These are phyloP conservation scores for Diplosoma virens DNA, from an alignment of 23 tunicate genomes.

Conservation along the genomic window DNA sequence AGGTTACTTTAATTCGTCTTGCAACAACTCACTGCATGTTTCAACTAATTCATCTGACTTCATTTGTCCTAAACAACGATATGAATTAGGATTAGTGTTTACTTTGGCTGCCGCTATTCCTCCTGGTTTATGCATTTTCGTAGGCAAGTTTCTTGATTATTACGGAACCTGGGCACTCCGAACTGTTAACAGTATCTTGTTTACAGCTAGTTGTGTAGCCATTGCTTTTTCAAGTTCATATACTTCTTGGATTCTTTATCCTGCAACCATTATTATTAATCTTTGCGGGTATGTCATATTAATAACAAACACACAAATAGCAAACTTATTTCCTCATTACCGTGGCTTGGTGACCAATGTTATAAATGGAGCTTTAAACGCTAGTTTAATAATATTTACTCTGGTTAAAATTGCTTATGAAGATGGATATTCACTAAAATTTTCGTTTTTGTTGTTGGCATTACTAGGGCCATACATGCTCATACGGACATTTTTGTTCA, in stretches of 20 bases:
- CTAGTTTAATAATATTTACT: not conserved
- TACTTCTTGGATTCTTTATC: not conserved
- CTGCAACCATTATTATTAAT: not conserved
- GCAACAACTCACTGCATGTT: not conserved
- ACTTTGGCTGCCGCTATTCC: not conserved
- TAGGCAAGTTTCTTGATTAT: not conserved
- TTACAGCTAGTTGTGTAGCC: not conserved
- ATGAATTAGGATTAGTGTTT: not conserved
- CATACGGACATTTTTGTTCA: not conserved
- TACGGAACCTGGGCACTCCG: not conserved
- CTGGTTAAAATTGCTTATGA: not conserved
- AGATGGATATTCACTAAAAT: not conserved
- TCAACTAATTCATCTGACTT: not conserved
- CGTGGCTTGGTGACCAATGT: not conserved
- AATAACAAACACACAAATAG: not conserved
- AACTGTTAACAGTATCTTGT: not conserved
- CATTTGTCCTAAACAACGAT: not conserved
- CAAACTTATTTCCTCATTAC: not conserved
- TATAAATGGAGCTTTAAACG: not conserved
- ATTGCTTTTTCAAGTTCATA: not conserved
- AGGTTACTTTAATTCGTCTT: not conserved
- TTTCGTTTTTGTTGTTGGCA: not conserved
- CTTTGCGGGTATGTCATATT: not conserved
- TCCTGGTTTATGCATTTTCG: not conserved
- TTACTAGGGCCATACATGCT: not conserved